Conservation (phyloP, 2,797 vertebrate genomes). For the Anguilla megastoma region DNA sequence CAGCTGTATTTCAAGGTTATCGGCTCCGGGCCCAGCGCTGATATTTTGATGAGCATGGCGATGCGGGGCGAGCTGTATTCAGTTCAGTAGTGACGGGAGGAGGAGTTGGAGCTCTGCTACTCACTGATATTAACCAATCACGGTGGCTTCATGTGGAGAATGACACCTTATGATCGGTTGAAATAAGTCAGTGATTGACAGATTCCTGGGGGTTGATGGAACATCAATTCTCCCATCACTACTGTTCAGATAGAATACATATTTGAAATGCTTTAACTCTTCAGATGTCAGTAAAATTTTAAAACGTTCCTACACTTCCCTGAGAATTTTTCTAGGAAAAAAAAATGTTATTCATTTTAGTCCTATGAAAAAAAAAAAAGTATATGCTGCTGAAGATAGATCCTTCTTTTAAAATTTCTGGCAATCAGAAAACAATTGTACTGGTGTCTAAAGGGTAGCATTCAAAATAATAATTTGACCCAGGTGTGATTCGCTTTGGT, state of each 20-base stretch:
- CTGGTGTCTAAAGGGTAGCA: neutral
- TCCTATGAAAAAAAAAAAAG: neutral
- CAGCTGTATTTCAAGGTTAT: constrained; percentile 72
- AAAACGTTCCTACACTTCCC: neutral
- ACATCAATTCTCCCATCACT: neutral
- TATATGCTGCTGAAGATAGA: neutral
- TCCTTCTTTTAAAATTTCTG: neutral
- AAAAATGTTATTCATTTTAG: neutral
- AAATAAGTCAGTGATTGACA: neutral
- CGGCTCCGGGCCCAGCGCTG: constrained; percentile 54
- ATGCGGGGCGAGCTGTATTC: neutral
- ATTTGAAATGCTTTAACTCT: neutral
- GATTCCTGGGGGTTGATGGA: neutral
- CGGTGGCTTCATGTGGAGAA: neutral
- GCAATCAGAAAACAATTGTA: neutral
- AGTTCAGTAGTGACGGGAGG: neutral
- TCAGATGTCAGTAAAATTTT: neutral
- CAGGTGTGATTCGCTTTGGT: neutral
- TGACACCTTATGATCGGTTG: neutral
- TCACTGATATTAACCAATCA: neutral
- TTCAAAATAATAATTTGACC: neutral
- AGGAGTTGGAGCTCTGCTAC: neutral
- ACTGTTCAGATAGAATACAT: neutral
- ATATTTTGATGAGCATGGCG: constrained; percentile 32
- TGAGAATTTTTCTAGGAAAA: neutral